phyloP scores from a whole-genome alignment of 2,888 invertebrate genomes.

The Oscheius sp. region DNA sequence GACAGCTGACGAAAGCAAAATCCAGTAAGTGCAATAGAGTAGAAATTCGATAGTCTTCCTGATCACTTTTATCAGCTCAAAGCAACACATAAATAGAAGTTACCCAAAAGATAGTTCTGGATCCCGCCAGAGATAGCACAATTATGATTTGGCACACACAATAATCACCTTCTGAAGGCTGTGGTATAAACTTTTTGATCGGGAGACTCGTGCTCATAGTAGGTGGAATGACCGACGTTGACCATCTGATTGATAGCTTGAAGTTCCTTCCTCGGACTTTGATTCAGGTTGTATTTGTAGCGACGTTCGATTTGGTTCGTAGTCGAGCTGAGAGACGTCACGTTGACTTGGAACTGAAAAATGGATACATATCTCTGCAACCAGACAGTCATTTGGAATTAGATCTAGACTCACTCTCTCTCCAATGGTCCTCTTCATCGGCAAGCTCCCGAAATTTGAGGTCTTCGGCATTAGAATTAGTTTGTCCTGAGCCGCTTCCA shows the following conservation, averaged over 20 bases:
- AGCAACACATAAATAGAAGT: too few relatives aligned
- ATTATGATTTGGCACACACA: too few relatives aligned
- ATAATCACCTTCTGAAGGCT: too few relatives aligned
- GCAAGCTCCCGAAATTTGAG: conserved; percentile 22
- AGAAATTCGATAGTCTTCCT: too few relatives aligned
- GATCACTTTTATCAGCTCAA: too few relatives aligned
- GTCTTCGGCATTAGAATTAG: conserved; percentile 77
- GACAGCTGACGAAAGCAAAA: too few relatives aligned
- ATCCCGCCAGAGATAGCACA: too few relatives aligned
- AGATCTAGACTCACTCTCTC: conserved; percentile 21
- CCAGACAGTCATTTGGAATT: too few relatives aligned
- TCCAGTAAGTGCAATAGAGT: too few relatives aligned
- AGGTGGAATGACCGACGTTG: neutral
- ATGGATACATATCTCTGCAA: neutral
- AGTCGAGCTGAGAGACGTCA: conserved; percentile 21
- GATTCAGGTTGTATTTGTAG: conserved; percentile 23
- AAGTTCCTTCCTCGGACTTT: conserved; percentile 34
- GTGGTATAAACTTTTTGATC: too few relatives aligned
- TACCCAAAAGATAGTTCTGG: too few relatives aligned
- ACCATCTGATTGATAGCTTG: conserved; percentile 31
- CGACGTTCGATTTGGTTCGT: conserved; percentile 2
- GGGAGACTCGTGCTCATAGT: neutral
- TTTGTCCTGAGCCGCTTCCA: conserved; percentile 76
- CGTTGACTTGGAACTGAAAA: conserved; percentile 25
- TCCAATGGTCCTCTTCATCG: conserved; percentile 32